Evolutionary conservation across 2,888 invertebrate genomes (phyloP).

Genomic region (Drosophila meridionalis): DNA sequence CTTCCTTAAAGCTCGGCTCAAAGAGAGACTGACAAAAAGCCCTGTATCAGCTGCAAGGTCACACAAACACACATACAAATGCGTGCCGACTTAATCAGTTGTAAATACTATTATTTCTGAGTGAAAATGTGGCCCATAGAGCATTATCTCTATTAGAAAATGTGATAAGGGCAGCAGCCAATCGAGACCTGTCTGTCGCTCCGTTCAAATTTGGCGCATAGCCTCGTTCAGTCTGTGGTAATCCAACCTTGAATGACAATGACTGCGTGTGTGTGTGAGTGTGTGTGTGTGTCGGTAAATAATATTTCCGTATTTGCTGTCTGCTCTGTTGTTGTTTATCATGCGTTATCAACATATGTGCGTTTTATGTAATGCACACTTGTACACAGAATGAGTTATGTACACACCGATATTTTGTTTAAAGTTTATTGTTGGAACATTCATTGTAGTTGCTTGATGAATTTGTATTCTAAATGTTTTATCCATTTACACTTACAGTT

Average conservation of each 20-base stretch:
- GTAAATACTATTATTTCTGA: neutral
- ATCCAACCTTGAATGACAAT: conserved; percentile 63
- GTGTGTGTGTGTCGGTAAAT: conserved; percentile 9
- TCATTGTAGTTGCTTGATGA: too few relatives aligned
- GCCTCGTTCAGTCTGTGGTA: neutral
- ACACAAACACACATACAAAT: neutral
- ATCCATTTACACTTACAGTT: conserved; percentile 33
- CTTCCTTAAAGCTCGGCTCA: conserved; percentile 1
- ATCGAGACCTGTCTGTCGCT: neutral
- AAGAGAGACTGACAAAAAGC: neutral
- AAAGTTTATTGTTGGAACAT: neutral
- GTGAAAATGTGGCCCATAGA: neutral
- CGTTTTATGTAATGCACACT: conserved; percentile 54
- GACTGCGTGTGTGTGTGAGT: conserved; percentile 15
- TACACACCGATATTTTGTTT: neutral
- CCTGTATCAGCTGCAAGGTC: neutral
- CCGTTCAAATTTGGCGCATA: conserved; percentile 11
- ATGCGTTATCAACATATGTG: conserved; percentile 42
- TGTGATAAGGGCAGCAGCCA: conserved; percentile 23
- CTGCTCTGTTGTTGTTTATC: conserved; percentile 48
- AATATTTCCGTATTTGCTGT: conserved; percentile 55
- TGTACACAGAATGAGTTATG: neutral
- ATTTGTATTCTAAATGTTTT: neutral
- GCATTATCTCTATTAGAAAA: conserved; percentile 17
- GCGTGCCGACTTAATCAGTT: neutral